A percentile compares a stretch with the other conserved stretches of the same genome.
These are phyloP conservation scores for Ceratothoa steindachneri DNA, from an alignment of 2,888 invertebrate species.

Conservation along the genomic window DNA sequence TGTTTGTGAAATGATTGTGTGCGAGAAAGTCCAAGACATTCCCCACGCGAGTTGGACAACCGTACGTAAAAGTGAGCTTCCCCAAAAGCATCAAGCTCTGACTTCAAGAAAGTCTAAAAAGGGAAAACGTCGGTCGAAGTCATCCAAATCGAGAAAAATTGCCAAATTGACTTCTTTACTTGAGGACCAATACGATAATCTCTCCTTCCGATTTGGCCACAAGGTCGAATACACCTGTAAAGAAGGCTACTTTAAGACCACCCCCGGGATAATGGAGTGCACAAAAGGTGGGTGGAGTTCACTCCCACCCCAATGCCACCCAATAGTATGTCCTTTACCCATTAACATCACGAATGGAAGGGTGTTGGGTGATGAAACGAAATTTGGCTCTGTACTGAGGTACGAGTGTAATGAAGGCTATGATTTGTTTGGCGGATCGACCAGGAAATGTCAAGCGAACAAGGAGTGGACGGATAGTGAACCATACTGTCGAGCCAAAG, in stretches of 20 bases:
- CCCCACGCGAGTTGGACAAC: constrained; percentile 28
- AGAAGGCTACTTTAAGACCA: constrained; percentile 40
- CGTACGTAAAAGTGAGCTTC: constrained; percentile 27
- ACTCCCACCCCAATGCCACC: constrained; percentile 27
- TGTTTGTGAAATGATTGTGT: constrained; percentile 46
- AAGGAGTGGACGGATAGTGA: constrained; percentile 45
- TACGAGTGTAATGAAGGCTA: constrained; percentile 50
- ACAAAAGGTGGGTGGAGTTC: constrained; percentile 36
- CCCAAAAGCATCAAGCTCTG: constrained; percentile 30
- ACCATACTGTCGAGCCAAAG: constrained; percentile 37
- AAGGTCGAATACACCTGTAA: constrained; percentile 48
- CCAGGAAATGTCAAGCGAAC: constrained; percentile 47
- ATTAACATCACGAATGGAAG: constrained; percentile 33
- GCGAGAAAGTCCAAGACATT: constrained; percentile 20
- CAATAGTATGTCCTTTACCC: constrained; percentile 40
- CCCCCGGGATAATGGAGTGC: constrained; percentile 24
- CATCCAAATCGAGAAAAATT: constrained; percentile 6
- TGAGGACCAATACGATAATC: constrained; percentile 1
- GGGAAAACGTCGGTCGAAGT: background rate
- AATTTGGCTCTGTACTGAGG: constrained; percentile 43
- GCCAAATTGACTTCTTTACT: constrained; percentile 28
- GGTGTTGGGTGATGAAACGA: constrained; percentile 44
- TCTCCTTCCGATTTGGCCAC: constrained; percentile 36
- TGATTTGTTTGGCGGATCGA: constrained; percentile 50
- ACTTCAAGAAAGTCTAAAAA: background rate